Percentiles rank a stretch among this genome's conserved stretches.
Evolutionary conservation across 1,140 invertebrate genomes (phyloP).

Genomic region (Venturia canescens): DNA sequence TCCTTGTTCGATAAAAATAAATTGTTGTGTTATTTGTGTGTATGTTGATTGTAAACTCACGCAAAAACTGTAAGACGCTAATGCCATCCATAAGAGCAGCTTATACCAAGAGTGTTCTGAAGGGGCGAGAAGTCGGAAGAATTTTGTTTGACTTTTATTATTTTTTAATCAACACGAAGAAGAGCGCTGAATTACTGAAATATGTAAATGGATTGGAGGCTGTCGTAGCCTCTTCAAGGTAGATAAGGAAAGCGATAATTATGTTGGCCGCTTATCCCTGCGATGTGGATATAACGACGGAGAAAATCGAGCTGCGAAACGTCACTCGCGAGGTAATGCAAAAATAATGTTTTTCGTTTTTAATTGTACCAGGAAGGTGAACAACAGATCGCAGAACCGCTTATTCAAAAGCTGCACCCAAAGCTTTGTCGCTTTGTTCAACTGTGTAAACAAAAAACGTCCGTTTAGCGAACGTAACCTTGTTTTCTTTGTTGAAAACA

Average conservation of each 20-base stretch:
- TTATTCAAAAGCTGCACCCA: no score
- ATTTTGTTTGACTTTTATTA: background rate
- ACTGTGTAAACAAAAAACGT: no score
- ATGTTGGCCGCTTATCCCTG: conserved; percentile 21
- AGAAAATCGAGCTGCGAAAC: conserved; percentile 9
- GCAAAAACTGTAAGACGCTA: conserved; percentile 43
- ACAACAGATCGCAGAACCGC: no score
- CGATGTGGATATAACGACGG: background rate
- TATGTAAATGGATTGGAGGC: conserved; percentile 43
- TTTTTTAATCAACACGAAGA: conserved; percentile 52
- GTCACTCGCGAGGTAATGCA: background rate
- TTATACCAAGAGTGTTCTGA: conserved; percentile 25
- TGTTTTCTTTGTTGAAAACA: no score
- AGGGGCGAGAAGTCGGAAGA: background rate
- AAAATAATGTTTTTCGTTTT: background rate
- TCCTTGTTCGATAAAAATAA: background rate
- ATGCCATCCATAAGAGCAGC: conserved; percentile 36
- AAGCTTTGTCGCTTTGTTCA: no score
- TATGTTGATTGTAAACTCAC: conserved; percentile 18
- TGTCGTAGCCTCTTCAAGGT: conserved; percentile 32
- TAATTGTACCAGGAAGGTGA: no score
- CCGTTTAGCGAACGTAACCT: no score
- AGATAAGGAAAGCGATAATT: conserved; percentile 37
- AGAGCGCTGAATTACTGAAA: conserved; percentile 48
- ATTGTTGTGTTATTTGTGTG: background rate